phyloP scores from a whole-genome alignment of 1,140 invertebrate genomes.

The Tyrophagus putrescentiae region DNA sequence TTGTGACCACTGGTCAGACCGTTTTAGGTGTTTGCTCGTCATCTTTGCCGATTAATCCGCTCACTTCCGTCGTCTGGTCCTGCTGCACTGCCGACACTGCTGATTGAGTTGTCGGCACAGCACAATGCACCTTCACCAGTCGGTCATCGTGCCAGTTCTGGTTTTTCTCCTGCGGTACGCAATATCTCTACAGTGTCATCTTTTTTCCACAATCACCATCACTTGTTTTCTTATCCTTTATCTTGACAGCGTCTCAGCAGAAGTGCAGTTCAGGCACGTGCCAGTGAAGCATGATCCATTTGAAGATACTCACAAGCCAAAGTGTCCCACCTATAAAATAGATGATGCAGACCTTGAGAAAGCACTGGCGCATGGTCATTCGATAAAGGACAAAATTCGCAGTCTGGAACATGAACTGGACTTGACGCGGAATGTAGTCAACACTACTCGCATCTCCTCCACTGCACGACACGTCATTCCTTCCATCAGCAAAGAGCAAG shows the following conservation, averaged over 20 bases:
- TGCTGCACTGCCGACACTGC: no score
- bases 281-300: neutral
- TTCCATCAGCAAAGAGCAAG: neutral
- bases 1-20: no score
- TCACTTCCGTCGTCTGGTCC: no score
- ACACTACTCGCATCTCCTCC: constrained; percentile 8
- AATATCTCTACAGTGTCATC: no score
- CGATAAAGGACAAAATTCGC: neutral
- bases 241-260: neutral
- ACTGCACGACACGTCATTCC: constrained; percentile 16
- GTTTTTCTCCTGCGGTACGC: no score
- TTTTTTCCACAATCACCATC: no score
- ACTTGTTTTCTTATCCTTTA: neutral
- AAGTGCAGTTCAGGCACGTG: neutral
- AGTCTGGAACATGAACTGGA: neutral
- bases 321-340: constrained; percentile 1
- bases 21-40: neutral
- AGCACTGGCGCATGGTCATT: neutral
- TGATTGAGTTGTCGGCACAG: no score
- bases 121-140: no score
- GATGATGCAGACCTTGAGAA: neutral
- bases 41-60: no score
- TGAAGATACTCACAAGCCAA: neutral
- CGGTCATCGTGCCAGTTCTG: no score
- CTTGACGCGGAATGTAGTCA: neutral